Conservation (phyloP, 2,888 invertebrate genomes). For the Nomada lathburiana region DNA sequence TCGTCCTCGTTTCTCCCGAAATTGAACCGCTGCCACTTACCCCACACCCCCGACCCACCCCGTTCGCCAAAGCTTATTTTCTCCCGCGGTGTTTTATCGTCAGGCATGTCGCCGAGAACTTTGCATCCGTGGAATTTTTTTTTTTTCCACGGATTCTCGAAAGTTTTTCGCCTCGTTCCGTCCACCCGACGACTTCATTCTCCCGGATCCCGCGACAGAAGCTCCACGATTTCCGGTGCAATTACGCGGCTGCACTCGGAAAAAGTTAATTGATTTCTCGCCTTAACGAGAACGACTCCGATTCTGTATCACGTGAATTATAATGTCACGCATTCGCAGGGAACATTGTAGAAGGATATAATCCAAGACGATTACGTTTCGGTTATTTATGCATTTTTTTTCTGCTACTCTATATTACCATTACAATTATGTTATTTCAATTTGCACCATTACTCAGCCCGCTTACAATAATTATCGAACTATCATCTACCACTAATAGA, state of each 20-base stretch:
- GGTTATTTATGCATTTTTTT: too few species aligned
- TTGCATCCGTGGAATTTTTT: conserved; percentile 30
- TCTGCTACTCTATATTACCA: too few species aligned
- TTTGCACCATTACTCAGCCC: too few species aligned
- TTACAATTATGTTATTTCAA: too few species aligned
- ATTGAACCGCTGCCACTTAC: conserved; percentile 25
- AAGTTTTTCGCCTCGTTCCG: conserved; percentile 27
- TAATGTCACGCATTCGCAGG: too few species aligned
- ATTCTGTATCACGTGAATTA: too few species aligned
- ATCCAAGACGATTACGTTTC: too few species aligned
- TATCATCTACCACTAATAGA: not conserved
- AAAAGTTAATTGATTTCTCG: conserved; percentile 15
- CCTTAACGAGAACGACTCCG: not conserved
- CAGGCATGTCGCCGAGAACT: conserved; percentile 10
- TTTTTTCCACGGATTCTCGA: conserved; percentile 16
- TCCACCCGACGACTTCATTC: conserved; percentile 2
- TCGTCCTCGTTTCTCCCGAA: conserved; percentile 17
- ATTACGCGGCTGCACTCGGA: conserved; percentile 13
- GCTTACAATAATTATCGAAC: too few species aligned
- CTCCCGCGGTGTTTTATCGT: conserved; percentile 27
- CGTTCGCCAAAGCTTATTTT: conserved; percentile 16
- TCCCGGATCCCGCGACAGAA: conserved; percentile 5
- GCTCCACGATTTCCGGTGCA: conserved; percentile 13
- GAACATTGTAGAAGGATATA: too few species aligned
- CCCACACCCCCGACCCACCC: too few species aligned